A percentile compares a stretch with the other conserved stretches of the same genome.
These are phyloP conservation scores for Globodera rostochiensis DNA, from an alignment of 1,140 invertebrate genomes.

Conservation along the genomic window DNA sequence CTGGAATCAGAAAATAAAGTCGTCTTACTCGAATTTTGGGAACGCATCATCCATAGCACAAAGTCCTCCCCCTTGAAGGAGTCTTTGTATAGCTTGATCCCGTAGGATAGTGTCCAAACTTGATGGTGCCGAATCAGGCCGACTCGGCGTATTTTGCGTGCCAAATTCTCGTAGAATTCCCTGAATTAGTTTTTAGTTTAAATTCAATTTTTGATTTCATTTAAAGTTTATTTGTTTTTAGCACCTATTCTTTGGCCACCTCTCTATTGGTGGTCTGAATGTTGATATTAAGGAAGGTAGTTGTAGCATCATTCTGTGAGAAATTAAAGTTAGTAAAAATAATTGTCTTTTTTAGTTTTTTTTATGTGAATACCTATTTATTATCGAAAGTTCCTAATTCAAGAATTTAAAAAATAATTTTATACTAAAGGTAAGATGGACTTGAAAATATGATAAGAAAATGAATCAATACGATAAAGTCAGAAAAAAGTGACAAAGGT, in stretches of 20 bases:
- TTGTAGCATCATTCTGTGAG: neutral
- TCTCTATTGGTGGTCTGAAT: neutral
- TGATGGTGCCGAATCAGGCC: conserved; percentile 64
- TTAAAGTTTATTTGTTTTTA: neutral
- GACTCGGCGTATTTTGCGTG: conserved; percentile 61
- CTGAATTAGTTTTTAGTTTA: neutral
- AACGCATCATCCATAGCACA: conserved; percentile 67
- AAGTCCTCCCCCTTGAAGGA: conserved; percentile 67
- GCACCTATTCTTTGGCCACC: neutral
- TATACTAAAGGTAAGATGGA: no score
- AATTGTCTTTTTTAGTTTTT: no score
- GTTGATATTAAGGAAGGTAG: neutral
- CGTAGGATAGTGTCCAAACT: conserved; percentile 31
- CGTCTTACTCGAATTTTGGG: conserved; percentile 64
- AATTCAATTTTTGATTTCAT: no score
- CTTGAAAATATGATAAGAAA: no score
- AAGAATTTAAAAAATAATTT: no score
- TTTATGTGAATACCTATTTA: no score
- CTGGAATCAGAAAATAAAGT: neutral
- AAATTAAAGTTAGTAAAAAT: no score
- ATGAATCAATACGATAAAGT: no score
- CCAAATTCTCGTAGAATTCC: conserved; percentile 48
- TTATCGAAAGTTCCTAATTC: no score
- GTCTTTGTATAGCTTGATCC: conserved; percentile 63
- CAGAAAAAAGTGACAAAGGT: no score